A percentile compares a stretch with the other conserved stretches of the same genome.
Conservation (phyloP, 2,888 invertebrate genomes). For the Dorcus hopei region DNA sequence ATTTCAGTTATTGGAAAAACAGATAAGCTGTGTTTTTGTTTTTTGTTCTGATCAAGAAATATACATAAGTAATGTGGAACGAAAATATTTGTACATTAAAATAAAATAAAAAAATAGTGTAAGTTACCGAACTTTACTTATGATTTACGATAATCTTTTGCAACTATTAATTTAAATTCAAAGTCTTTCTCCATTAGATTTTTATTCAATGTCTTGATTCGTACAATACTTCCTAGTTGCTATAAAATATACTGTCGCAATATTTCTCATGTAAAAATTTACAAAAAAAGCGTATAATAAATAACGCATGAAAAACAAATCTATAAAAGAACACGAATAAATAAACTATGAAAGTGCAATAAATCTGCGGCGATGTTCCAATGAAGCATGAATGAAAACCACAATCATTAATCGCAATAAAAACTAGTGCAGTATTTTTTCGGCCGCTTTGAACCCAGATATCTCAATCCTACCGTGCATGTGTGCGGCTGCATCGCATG, state of each 20-base stretch:
- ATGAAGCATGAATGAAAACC: constrained; percentile 46
- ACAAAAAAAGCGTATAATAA: constrained; percentile 11
- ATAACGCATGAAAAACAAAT: constrained; percentile 23
- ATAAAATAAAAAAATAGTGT: no score
- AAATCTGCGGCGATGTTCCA: constrained; percentile 40
- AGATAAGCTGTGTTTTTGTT: no score
- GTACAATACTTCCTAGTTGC: constrained; percentile 4
- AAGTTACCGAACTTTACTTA: no score
- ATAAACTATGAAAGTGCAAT: constrained; percentile 36
- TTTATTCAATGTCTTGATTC: neutral
- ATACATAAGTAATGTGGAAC: no score
- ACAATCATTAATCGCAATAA: constrained; percentile 42
- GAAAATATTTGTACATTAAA: no score
- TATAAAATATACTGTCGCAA: constrained; percentile 13
- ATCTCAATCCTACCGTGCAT: constrained; percentile 37
- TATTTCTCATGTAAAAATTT: constrained; percentile 3
- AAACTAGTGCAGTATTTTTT: constrained; percentile 42
- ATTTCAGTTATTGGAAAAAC: no score
- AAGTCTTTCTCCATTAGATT: neutral
- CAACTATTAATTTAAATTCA: no score
- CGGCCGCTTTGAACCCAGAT: constrained; percentile 37
- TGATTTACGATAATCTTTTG: no score
- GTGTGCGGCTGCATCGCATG: constrained; percentile 33
- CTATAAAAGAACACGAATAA: constrained; percentile 26
- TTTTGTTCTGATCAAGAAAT: no score